Conservation (phyloP, 2,797 vertebrate species). For the Tamandua tetradactyla region DNA sequence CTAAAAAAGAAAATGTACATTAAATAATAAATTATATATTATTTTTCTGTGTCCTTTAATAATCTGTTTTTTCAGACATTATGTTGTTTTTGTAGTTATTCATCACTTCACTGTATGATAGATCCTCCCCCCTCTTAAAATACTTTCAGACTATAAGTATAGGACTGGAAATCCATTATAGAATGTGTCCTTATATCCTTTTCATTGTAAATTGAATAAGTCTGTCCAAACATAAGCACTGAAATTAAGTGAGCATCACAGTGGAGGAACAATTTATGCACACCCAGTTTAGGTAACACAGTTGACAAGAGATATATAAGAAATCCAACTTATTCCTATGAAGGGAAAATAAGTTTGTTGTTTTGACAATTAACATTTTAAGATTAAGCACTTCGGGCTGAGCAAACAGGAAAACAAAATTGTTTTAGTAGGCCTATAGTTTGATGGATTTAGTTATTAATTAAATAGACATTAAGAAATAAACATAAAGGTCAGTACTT, state of each 20-base stretch:
- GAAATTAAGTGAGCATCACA: not conserved
- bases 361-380: conserved; percentile 70
- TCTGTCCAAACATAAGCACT: conserved; percentile 9
- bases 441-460: conserved; percentile 52
- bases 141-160: not conserved
- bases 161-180: not conserved
- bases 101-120: not conserved
- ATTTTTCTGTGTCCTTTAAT: not conserved
- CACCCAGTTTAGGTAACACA: conserved; percentile 14
- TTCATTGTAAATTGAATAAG: not conserved
- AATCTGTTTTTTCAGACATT: not conserved
- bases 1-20: not conserved
- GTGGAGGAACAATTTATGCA: not conserved
- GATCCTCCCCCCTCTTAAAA: not conserved
- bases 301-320: conserved; percentile 57
- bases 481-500: conserved; percentile 42
- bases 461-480: conserved; percentile 55
- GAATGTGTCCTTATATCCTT: not conserved
- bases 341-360: conserved; percentile 5
- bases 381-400: conserved; percentile 63
- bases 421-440: not conserved
- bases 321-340: conserved; percentile 34
- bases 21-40: not conserved
- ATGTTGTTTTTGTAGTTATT: not conserved
- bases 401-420: not conserved